phyloP scores from a whole-genome alignment of 2,888 invertebrate species.

The Cataglyphis albicans region DNA sequence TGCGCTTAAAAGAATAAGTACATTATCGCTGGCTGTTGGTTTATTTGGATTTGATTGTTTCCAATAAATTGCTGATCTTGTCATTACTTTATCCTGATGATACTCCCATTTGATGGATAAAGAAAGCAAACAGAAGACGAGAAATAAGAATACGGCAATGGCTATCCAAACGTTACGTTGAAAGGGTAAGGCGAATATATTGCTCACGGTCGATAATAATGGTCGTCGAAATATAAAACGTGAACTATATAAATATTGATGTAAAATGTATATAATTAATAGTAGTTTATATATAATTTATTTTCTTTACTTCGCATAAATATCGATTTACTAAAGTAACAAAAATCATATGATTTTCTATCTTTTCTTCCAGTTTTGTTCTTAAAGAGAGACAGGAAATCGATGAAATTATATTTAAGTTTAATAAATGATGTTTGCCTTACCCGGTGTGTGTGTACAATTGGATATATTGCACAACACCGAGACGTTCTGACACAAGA shows the following conservation, averaged over 20 bases:
- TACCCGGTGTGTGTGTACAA: conserved; percentile 90
- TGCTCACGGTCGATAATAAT: conserved; percentile 90
- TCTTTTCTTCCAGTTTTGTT: not conserved
- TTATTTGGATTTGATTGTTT: conserved; percentile 54
- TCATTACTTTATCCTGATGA: conserved; percentile 62
- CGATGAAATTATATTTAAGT: not conserved
- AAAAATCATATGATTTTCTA: not conserved
- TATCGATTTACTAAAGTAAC: not conserved
- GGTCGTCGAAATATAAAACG: conserved; percentile 92
- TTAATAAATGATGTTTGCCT: conserved; percentile 18
- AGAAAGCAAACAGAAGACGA: conserved; percentile 86
- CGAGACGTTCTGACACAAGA: conserved; percentile 88
- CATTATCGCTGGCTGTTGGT: conserved; percentile 86
- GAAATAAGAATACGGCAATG: conserved; percentile 86
- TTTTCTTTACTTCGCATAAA: not conserved
- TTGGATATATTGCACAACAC: conserved; percentile 89
- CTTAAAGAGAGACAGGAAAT: not conserved
- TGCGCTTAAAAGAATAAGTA: conserved; percentile 88
- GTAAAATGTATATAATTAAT: not conserved
- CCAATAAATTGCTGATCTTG: conserved; percentile 41
- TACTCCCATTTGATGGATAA: conserved; percentile 87
- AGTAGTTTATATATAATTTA: not conserved
- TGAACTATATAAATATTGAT: conserved; percentile 76
- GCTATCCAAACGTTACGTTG: conserved; percentile 89
- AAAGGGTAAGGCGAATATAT: conserved; percentile 91